Base-by-base conservation (phyloP, 2,888 invertebrate genomes). In the Drosophila flavopinicola region DNA sequence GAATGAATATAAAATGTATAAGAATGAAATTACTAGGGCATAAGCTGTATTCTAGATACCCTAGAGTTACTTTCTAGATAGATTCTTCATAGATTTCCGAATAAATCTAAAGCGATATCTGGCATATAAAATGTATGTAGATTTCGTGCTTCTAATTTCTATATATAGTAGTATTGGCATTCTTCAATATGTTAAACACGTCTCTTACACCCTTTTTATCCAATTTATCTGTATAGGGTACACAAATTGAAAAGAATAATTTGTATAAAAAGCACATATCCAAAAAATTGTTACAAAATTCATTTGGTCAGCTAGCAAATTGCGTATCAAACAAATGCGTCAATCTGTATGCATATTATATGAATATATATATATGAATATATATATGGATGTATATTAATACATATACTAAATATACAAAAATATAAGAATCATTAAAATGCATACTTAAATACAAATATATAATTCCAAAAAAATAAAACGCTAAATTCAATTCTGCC, bases 291-390 rank as follows among this genome's bases (percentile, higher is more conserved):
- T 76, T 75, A 75, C 75, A 69, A 78, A 65, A 76, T 70, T 57
- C 30, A 54, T 71, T 54, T 51, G 24, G 25, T 53, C 37, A 30
- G 57, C 45, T 48, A 60, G 63, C 56, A 65, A 82, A 82, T 68
- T 64, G 60, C 85, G 79, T 75, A 66, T 78, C 53, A 75, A 66
- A 35, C 25, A 75, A 73, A 75, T 75, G 75, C 66, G 45, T 53
- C 72, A 69, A 70, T 53, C 57, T 39, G 39, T 49, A 44, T 48
- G 29, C 27, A 66, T 30, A 44, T 33, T 64, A 48, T 30, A 44
- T 42, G 23, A 3, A 17, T 11, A 32, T 24, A 25, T 23, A 39
- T 44, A 35, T 15, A 3, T 13, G 13, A 23, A 27, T 45, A 20
- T 38, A 6, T 17, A 37, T 37, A 41, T 10, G 20, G 30, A 59